Evolutionary conservation across 2,888 invertebrate species (phyloP).

Genomic region (Morpho deidamia): DNA sequence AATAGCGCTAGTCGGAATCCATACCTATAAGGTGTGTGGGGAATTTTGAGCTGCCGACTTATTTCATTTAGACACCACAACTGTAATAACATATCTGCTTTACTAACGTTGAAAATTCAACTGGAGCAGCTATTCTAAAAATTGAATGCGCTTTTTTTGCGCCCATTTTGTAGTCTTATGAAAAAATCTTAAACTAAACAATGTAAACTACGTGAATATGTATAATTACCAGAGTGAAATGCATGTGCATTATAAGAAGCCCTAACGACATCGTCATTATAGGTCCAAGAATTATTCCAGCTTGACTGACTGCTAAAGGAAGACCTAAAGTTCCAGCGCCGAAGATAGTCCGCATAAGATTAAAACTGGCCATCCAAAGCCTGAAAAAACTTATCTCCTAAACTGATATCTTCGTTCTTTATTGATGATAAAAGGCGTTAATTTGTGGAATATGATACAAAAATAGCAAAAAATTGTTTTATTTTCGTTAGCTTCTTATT

Average conservation of each 20-base stretch:
- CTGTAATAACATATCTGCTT: slow-evolving; percentile 32
- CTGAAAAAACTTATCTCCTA: too few relatives aligned
- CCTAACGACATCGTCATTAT: slow-evolving; percentile 37
- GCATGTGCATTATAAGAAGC: slow-evolving; percentile 39
- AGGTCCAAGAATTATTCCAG: slow-evolving; percentile 46
- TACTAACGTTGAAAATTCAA: too few relatives aligned
- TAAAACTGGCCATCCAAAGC: slow-evolving; percentile 54
- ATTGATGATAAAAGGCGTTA: too few relatives aligned
- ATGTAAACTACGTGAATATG: neutral
- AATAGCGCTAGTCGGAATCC: slow-evolving; percentile 52
- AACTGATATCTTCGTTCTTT: too few relatives aligned
- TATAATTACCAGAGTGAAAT: slow-evolving; percentile 42
- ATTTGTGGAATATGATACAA: too few relatives aligned
- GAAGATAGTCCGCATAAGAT: slow-evolving; percentile 40
- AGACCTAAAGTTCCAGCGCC: slow-evolving; percentile 50
- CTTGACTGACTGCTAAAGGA: slow-evolving; percentile 50
- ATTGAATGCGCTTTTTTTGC: too few relatives aligned
- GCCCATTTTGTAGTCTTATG: too few relatives aligned
- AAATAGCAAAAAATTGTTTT: too few relatives aligned
- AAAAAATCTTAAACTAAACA: too few relatives aligned
- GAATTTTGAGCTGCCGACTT: slow-evolving; percentile 42
- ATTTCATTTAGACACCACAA: slow-evolving; percentile 45
- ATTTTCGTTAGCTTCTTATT: too few relatives aligned
- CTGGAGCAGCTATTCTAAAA: too few relatives aligned
- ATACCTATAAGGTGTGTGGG: slow-evolving; percentile 50